Evolutionary conservation across 1,140 invertebrate species (phyloP), one percentile per base, ranked within the genome.

Genomic region (Meloidogyne floridensis): DNA sequence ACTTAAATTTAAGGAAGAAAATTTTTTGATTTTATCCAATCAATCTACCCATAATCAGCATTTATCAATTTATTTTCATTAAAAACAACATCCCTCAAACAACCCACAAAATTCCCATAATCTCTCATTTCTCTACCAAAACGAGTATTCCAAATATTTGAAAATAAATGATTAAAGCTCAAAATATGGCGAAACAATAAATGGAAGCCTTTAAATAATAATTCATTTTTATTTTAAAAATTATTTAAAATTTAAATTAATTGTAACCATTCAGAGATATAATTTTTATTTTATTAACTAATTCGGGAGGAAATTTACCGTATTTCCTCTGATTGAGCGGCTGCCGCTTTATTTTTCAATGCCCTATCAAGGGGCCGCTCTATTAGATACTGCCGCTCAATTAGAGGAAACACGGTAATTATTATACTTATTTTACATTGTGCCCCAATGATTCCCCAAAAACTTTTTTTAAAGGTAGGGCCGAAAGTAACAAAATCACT

Each of bases 81-180:
- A 18, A 83, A 47, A 10, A 70, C 3, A 42, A 84, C 83, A 76
- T 74, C 75, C n/a, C 75, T 7, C 70, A 83, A 51, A 71, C 82
- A 83, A 6, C 82, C 82, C 7, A 75, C 75, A 72, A 84, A 83
- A 47, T 70, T 59, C 9, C 13, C 65, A 13, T 5, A 20, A 32
- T 76, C 65, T 15, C 47, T 80, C 6, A 47, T 69, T 42, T 72
- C 32, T 20, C 80, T 51, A 13, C 81, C 81, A 81, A 83, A 82
- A 65, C 79, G 32, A 75, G 51, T 77, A 32, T 56, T 77, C 75
- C 32, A 77, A 54, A 77, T 43, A 43, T 15, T 13, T 1, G 75
- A 20, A 2, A 71, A 32, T n/a, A 72, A 72, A 18, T 71, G 7
- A 42, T 75, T 54, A 11, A 56, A 7, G 6, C n/a, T 54, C 72